Conservation (phyloP, 2,113 vertebrate species). For the Pluvialis apricaria region DNA sequence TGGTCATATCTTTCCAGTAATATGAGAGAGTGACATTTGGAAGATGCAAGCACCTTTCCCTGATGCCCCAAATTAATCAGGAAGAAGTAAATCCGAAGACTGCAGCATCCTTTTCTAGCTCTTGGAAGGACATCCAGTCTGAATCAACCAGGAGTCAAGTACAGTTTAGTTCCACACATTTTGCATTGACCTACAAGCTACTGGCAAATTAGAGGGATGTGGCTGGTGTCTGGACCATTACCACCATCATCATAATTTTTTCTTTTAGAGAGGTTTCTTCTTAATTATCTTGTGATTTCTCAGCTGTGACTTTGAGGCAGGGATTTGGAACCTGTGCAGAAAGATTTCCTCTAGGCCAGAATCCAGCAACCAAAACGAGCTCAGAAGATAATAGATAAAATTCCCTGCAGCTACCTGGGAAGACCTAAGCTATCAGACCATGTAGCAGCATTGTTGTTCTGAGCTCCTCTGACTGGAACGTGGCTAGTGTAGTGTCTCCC, state of each 20-base stretch:
- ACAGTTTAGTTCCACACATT: neutral
- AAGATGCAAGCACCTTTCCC: neutral
- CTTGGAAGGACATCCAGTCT: neutral
- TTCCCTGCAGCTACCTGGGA: neutral
- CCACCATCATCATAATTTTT: rapidly evolving
- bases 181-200: neutral
- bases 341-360: neutral
- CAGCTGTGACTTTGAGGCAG: neutral
- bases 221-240: neutral
- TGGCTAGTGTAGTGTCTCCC: rapidly evolving
- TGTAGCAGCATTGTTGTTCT: neutral
- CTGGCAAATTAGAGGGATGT: neutral
- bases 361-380: neutral
- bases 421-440: neutral
- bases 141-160: neutral
- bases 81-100: neutral
- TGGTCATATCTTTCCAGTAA: neutral
- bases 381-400: neutral
- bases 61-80: neutral
- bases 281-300: neutral
- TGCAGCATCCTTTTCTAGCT: neutral
- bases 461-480: neutral
- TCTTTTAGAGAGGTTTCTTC: neutral
- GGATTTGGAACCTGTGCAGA: neutral
- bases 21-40: neutral